Base-by-base conservation (phyloP, 35 echinoderm and acorn worm species). In the Heliocidaris tuberculata region DNA sequence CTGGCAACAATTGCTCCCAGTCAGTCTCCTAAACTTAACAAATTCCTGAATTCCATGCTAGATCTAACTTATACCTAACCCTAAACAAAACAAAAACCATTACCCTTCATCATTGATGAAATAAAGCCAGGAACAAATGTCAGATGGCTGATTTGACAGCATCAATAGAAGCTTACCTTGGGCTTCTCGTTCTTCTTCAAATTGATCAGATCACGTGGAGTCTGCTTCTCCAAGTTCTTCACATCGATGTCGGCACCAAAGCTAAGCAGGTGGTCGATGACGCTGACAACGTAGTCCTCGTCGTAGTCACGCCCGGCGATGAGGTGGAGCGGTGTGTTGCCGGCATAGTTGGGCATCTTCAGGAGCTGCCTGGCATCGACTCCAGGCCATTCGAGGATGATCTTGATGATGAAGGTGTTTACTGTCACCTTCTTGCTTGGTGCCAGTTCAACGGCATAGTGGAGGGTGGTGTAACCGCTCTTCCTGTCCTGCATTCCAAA, bases 281-380 rank as follows among this genome's bases (percentile, higher is more conserved):
- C 87, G 30, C 29, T 89, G 19, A 89, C 87, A 12, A 89, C 47
- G 87, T 89, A 19, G 32, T 48, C 47, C 87, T 89, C 87, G 13
- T 32, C 31, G 32, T n/a, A 89, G 9, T 89, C 47, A 6, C 87
- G 31, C 12, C 96, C 96, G 6, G 95, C 96, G 59, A 97, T 94
- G 7, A 97, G 90, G 86, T 97, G 96, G 11, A 97, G 94, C 30
- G 96, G 94, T 2, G 96, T 97, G 92, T 97, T 97, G 11, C 96
- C 94, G 50, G 93, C 85, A 42, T 95, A 97, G 94, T 86, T 97
- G 48, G 35, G 19, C 3, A 11, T 59, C 56, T 88, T 94, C 49
- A 97, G 93, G 1, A 97, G 94, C 15, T 61, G 91, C 7, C 93
- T 50, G 12, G 96, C 65, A 31, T 97, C 94, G 2, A 93, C 94